phyloP scores from a whole-genome alignment of 2,797 vertebrate species.

The Smutsia gigantea region DNA sequence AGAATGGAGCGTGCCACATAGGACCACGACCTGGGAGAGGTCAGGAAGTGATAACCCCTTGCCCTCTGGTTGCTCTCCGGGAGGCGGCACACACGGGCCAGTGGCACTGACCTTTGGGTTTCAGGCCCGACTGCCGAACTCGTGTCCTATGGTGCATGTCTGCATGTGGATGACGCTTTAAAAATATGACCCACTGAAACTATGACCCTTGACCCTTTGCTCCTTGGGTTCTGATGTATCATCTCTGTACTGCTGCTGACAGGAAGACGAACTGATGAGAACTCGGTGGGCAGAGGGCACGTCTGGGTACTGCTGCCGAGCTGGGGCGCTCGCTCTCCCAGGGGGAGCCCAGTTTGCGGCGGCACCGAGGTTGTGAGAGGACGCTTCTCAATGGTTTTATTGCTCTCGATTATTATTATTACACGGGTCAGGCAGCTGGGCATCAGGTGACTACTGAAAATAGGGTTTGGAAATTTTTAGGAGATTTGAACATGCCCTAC shows the following conservation, averaged over 20 bases:
- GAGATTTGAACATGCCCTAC: background rate
- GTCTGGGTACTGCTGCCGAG: background rate
- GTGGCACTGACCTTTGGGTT: background rate
- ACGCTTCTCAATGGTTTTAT: background rate
- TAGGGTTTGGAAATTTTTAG: background rate
- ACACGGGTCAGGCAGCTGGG: background rate
- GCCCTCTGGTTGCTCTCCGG: background rate
- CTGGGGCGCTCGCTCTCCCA: background rate
- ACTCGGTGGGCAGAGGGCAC: background rate
- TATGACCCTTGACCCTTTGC: background rate
- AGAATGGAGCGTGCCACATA: background rate
- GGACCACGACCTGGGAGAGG: background rate
- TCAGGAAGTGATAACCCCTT: background rate
- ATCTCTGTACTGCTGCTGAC: background rate
- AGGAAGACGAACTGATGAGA: background rate
- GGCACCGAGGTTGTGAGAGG: background rate
- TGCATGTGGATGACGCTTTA: background rate
- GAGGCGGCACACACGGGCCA: background rate
- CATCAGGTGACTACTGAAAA: background rate
- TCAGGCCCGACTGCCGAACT: background rate
- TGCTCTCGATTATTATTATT: background rate
- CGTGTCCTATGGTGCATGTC: background rate
- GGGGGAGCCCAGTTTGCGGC: background rate
- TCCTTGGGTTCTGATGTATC: background rate
- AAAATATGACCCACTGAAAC: background rate